phyloP scores from a whole-genome alignment of 1,140 invertebrate genomes.

The Magallana angulata region DNA sequence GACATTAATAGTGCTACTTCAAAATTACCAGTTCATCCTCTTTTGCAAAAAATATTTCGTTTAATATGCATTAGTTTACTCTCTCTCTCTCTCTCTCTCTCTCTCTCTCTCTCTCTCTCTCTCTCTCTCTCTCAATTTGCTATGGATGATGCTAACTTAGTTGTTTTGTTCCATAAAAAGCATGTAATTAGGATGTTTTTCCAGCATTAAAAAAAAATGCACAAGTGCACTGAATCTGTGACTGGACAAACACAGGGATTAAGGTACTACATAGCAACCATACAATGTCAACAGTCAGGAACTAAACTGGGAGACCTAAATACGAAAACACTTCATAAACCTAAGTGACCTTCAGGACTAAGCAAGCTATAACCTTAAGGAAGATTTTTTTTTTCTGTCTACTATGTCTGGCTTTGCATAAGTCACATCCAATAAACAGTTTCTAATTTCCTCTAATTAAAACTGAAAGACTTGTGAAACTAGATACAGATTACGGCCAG shows the following conservation, averaged over 20 bases:
- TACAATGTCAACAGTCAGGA: background rate
- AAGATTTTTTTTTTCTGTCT: no score
- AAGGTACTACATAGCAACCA: conserved; percentile 13
- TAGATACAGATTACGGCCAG: no score
- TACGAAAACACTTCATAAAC: background rate
- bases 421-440: no score
- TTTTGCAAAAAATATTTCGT: background rate
- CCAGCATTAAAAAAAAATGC: background rate
- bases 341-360: no score
- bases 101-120: background rate
- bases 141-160: background rate
- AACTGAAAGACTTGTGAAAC: no score
- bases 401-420: no score
- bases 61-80: background rate
- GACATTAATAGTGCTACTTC: background rate
- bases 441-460: no score
- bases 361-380: no score
- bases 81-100: background rate
- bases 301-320: background rate
- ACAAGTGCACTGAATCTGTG: conserved; percentile 8
- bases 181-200: conserved; percentile 22
- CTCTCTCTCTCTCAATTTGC: background rate
- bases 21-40: background rate
- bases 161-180: conserved; percentile 13
- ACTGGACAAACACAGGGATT: conserved; percentile 5